Evolutionary conservation across 2,888 invertebrate genomes (phyloP).

Genomic region (Therioaphis trifolii): DNA sequence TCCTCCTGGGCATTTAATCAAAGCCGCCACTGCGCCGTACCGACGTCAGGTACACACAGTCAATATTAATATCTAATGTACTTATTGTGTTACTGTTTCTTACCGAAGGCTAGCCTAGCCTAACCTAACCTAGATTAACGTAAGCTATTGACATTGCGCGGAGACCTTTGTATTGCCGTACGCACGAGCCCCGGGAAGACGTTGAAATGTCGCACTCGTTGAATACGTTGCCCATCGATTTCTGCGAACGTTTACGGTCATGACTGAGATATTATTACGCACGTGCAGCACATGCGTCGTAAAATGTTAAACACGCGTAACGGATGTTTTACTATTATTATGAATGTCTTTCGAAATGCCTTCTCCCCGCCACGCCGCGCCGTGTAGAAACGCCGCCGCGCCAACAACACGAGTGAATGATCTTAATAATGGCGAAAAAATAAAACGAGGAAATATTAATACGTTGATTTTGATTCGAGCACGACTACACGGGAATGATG

Average conservation of each 20-base stretch:
- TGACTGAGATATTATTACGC: constrained; percentile 13
- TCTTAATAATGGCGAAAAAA: constrained; percentile 38
- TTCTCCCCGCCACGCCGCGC: constrained; percentile 14
- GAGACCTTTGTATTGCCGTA: not conserved
- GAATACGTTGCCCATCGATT: constrained; percentile 2
- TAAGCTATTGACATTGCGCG: not conserved
- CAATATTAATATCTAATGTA: too few species aligned
- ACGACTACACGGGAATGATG: constrained; percentile 40
- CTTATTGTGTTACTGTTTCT: too few species aligned
- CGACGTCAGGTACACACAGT: too few species aligned
- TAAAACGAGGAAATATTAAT: constrained; percentile 1
- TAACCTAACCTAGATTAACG: not conserved
- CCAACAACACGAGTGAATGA: not conserved
- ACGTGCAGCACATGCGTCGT: constrained; percentile 12
- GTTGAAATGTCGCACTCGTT: constrained; percentile 18
- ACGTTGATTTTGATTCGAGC: constrained; percentile 1
- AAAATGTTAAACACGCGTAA: constrained; percentile 44
- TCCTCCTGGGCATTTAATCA: too few species aligned
- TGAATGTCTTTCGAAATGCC: constrained; percentile 37
- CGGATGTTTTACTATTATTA: constrained; percentile 58
- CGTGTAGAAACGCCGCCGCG: not conserved
- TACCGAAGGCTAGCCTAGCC: not conserved
- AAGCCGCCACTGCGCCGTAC: too few species aligned
- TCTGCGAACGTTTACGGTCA: constrained; percentile 19
- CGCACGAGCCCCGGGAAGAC: not conserved